Evolutionary conservation across 2,113 vertebrate species (phyloP), one percentile per base, ranked within the genome.

Genomic region (Cervus canadensis): DNA sequence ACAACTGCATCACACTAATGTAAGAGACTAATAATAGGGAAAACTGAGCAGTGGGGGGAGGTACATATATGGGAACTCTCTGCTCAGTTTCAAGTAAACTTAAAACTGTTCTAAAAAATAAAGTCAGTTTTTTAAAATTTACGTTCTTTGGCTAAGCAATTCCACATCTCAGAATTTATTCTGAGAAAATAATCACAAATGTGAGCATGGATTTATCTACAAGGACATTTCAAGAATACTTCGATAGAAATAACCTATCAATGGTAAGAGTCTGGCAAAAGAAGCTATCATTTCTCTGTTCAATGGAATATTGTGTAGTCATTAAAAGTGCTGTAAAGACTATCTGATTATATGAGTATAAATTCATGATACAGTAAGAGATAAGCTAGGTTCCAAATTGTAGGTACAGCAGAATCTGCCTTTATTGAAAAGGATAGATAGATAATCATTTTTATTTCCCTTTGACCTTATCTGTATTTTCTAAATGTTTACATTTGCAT

Each of bases 161-260:
- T 45, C 30, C 17, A 48, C 17, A 33, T n/a, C 43, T 13, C 21
- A 81, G 52, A 94, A 83, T 91, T 48, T 50, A 56, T 91, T 17
- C 82, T 87, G 48, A 82, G 45, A 87, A 93, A 87, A 91, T 67
- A 85, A 82, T 87, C 36, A 82, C 94, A 94, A 88, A 85, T 59
- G 43, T 57, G 33, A 5, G 50, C 33, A 52, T 93, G 57, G 50
- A 54, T 56, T 87, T 87, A 54, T 19, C 30, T 64, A 82, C 14
- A 56, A 36, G 26, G 30, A 60, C 36, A 87, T 87, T 76, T 87
- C 13, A 56, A 17, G 7, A 81, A 54, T 85, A 79, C 25, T 86
- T 50, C 36, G 11, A 85, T 56, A 87, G 23, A 87, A n/a, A 23
- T 64, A 36, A 85, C 33, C 17, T 84, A 93, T 67, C 23, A 59